Evolutionary conservation across 2,888 invertebrate species (phyloP), one percentile per base, ranked within the genome.

Genomic region (Resseliella maxima): DNA sequence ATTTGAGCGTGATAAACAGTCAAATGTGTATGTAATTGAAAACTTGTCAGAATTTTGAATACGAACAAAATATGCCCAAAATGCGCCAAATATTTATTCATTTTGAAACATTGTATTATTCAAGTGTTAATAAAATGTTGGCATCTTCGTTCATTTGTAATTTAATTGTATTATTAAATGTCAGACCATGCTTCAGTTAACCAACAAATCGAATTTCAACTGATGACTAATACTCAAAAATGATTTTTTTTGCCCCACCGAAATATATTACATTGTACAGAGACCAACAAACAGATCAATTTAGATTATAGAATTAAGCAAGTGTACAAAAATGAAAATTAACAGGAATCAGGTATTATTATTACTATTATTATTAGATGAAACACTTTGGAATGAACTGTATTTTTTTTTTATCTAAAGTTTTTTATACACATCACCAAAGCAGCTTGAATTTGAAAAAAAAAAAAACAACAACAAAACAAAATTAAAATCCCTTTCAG

Each of bases 21-120:
- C 72, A 35, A 72, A 72, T 72, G 31, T n/a, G n/a, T 72, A 31
- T 72, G 72, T 72, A 72, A 72, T 72, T 72, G 72, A 72, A 59
- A 59, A 59, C 59, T 24, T 59, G 59, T 24, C n/a, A 59, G 24
- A 59, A 31, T 31, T 72, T 72, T 31, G 72, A 31, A 31, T 31
- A n/a, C 18, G 21, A 72, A 72, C 31, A 15, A 50, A 18, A 18
- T 12, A 31, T 31, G 31, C 10, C 31, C 31, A 72, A 72, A 5
- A 31, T 3, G 31, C n/a, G n/a, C n/a, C 72, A 35, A 72, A 72
- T 72, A 72, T 72, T 72, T 72, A 15, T 72, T 35, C 72, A 72
- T 31, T 72, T 72, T 27, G 24, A 18, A 24, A 72, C 31, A 31
- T 31, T 72, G 72, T 1, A 72, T 72, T 35, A 12, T 72, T 35